Conservation (phyloP, 2,888 invertebrate genomes). For the Eupithecia dodoneata region DNA sequence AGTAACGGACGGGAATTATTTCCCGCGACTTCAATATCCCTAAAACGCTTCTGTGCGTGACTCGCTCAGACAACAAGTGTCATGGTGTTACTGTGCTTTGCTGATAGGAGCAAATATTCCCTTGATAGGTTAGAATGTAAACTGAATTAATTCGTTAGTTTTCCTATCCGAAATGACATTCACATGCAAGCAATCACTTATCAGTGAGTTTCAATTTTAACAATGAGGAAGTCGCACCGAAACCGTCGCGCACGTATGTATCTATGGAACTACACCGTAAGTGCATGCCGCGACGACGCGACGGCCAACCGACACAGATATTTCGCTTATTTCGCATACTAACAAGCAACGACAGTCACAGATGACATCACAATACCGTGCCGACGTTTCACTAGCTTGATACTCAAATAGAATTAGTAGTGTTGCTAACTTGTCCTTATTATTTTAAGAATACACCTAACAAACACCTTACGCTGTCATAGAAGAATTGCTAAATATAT, state of each 20-base stretch:
- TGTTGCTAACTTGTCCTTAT: not conserved
- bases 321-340: conserved; percentile 79
- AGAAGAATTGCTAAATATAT: not conserved
- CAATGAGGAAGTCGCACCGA: conserved; percentile 46
- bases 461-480: not conserved
- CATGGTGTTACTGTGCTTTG: not conserved
- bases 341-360: conserved; percentile 62
- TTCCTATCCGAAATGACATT: not conserved
- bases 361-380: conserved; percentile 11
- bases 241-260: conserved; percentile 49
- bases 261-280: conserved; percentile 62
- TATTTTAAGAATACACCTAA: not conserved
- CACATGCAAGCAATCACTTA: not conserved
- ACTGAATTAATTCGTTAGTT: not conserved
- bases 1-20: not conserved
- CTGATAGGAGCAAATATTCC: not conserved
- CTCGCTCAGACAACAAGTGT: not conserved
- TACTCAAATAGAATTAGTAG: conserved; percentile 6
- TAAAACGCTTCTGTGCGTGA: not conserved
- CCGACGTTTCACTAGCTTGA: conserved; percentile 10
- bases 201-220: conserved; percentile 30
- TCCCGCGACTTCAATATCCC: not conserved
- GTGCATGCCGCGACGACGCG: conserved; percentile 41
- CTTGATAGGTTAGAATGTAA: not conserved
- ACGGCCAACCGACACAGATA: conserved; percentile 62